Evolutionary conservation across 2,888 invertebrate species (phyloP).

Genomic region (Griposia aprilina): DNA sequence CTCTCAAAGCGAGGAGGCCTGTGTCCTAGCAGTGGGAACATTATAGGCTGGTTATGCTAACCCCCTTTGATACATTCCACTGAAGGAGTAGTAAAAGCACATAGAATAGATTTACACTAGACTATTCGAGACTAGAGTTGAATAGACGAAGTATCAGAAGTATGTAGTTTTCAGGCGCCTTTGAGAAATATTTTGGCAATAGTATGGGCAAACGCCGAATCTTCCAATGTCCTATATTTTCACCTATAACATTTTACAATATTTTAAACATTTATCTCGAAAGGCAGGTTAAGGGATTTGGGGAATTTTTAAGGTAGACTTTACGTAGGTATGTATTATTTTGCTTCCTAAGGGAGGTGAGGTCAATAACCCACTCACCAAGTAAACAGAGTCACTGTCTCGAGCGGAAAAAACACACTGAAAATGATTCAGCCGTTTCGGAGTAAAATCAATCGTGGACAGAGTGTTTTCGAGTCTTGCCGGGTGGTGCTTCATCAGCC

Average conservation of each 20-base stretch:
- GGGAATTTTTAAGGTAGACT: background rate
- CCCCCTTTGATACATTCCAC: no score
- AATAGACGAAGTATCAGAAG: no score
- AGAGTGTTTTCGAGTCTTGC: background rate
- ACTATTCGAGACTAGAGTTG: no score
- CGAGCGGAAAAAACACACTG: constrained; percentile 2
- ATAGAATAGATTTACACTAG: no score
- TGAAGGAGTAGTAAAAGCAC: background rate
- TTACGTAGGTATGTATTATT: background rate
- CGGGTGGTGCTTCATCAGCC: background rate
- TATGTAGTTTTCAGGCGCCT: background rate
- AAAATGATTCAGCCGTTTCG: constrained; percentile 28
- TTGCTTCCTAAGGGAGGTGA: background rate
- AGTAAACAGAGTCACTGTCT: background rate
- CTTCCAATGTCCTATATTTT: background rate
- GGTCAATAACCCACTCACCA: background rate
- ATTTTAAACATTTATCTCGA: background rate
- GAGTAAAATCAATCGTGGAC: constrained; percentile 6
- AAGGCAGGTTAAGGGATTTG: no score
- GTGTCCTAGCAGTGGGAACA: no score
- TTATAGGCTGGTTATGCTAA: no score
- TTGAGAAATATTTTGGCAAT: constrained; percentile 10
- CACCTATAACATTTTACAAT: background rate
- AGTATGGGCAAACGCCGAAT: background rate
- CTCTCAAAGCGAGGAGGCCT: no score